phyloP scores from a whole-genome alignment of 1,140 invertebrate species.

The Gryon sp. region DNA sequence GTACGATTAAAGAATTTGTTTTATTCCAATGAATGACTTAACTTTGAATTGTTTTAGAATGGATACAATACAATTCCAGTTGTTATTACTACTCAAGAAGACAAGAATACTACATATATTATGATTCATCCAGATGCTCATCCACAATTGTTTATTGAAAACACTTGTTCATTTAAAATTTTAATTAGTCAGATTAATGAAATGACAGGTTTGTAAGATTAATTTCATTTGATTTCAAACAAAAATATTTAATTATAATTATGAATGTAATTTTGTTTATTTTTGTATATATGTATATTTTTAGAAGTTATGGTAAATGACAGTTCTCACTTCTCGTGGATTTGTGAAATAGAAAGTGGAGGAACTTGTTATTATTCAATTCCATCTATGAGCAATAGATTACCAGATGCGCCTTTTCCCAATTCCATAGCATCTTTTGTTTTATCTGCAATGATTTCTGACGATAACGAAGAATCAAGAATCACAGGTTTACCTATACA shows the following conservation, averaged over 20 bases:
- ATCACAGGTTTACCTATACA: conserved; percentile 22
- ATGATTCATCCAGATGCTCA: conserved; percentile 81
- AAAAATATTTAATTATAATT: conserved; percentile 8
- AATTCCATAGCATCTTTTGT: conserved; percentile 58
- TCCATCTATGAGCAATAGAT: conserved; percentile 69
- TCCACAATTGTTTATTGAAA: conserved; percentile 81
- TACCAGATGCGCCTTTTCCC: conserved; percentile 70
- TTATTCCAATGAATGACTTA: too few relatives aligned
- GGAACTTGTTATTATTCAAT: conserved; percentile 71
- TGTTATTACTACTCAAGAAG: conserved; percentile 80
- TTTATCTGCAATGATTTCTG: conserved; percentile 63
- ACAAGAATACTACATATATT: conserved; percentile 81
- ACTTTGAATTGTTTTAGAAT: conserved; percentile 68
- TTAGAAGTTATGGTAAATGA: conserved; percentile 68
- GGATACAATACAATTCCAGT: conserved; percentile 74
- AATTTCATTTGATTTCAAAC: too few relatives aligned
- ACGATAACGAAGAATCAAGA: conserved; percentile 45
- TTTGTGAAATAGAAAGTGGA: conserved; percentile 71
- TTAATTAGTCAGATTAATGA: conserved; percentile 71
- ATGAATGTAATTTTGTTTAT: too few relatives aligned
- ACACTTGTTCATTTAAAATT: conserved; percentile 76
- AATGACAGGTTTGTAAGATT: conserved; percentile 57
- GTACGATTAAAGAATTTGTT: too few relatives aligned
- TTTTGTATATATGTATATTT: conserved; percentile 20
- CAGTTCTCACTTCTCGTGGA: conserved; percentile 73